These are phyloP conservation scores for Tamandua tetradactyla DNA, from an alignment of 2,797 vertebrate species.

Conservation along the genomic window DNA sequence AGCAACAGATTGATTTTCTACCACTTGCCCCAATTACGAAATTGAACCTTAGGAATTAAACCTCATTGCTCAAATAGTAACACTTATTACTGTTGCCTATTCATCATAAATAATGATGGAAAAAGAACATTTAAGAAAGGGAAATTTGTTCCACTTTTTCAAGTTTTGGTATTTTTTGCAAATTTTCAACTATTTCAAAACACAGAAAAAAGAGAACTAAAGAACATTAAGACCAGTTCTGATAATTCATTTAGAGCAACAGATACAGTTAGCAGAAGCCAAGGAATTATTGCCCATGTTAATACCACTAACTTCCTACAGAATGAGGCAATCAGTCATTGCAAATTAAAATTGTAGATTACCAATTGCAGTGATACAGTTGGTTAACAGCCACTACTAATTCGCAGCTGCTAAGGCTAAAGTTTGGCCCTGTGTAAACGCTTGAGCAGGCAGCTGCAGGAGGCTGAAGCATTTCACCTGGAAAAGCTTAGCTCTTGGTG, in stretches of 20 bases:
- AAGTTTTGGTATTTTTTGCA: neutral
- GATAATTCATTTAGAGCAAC: slow-evolving; percentile 22
- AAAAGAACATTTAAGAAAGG: neutral
- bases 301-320: slow-evolving; percentile 13
- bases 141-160: neutral
- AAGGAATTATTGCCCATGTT: slow-evolving; percentile 34
- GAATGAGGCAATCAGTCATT: slow-evolving; percentile 26
- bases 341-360: slow-evolving; percentile 36
- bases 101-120: neutral
- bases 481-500: neutral
- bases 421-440: neutral
- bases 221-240: neutral
- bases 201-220: slow-evolving; percentile 29
- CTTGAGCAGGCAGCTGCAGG: neutral
- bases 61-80: slow-evolving; percentile 30
- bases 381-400: neutral
- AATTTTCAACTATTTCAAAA: neutral
- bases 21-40: slow-evolving; percentile 38
- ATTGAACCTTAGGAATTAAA: slow-evolving; percentile 18
- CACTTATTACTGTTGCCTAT: slow-evolving; percentile 9
- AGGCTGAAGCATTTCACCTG: neutral
- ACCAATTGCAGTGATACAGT: neutral
- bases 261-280: slow-evolving; percentile 27
- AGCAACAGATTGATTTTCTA: slow-evolving; percentile 45
- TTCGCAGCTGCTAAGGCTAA: neutral